Conservation (phyloP, 2,888 invertebrate species). For the Eremobia ochroleuca region DNA sequence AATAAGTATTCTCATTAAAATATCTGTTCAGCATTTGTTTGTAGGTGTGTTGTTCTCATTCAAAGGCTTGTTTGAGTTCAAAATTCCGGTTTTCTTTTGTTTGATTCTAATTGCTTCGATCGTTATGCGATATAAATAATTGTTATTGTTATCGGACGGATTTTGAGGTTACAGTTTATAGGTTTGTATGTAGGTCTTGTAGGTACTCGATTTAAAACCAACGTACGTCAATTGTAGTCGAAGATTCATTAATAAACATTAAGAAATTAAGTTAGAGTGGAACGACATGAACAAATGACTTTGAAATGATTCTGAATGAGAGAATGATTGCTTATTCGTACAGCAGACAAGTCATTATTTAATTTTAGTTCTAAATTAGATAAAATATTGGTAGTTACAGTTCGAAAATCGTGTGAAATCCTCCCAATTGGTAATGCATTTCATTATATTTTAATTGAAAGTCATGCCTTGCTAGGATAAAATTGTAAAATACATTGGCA, state of each 20-base stretch:
- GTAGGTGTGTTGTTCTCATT: conserved; percentile 9
- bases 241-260: conserved; percentile 36
- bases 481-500: neutral
- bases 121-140: conserved; percentile 26
- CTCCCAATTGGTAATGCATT: neutral
- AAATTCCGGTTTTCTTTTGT: conserved; percentile 34
- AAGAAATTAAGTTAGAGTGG: conserved; percentile 11
- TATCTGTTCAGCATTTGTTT: conserved; percentile 23
- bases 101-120: conserved; percentile 20
- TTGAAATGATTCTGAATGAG: conserved; percentile 15
- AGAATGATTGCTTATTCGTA: conserved; percentile 21
- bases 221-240: conserved; percentile 14
- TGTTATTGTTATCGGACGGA: conserved; percentile 26
- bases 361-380: neutral
- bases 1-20: conserved; percentile 36
- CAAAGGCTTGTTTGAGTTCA: conserved; percentile 24
- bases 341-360: neutral
- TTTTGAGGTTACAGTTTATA: conserved; percentile 27
- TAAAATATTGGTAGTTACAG: neutral
- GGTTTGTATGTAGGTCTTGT: conserved; percentile 1
- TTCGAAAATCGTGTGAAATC: neutral
- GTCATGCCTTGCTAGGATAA: neutral
- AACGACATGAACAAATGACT: conserved; percentile 31
- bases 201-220: conserved; percentile 9
- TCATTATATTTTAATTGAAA: conserved; percentile 5